Evolutionary conservation across 2,797 vertebrate species (phyloP).

Genomic region (Notoglanidium macrostoma): DNA sequence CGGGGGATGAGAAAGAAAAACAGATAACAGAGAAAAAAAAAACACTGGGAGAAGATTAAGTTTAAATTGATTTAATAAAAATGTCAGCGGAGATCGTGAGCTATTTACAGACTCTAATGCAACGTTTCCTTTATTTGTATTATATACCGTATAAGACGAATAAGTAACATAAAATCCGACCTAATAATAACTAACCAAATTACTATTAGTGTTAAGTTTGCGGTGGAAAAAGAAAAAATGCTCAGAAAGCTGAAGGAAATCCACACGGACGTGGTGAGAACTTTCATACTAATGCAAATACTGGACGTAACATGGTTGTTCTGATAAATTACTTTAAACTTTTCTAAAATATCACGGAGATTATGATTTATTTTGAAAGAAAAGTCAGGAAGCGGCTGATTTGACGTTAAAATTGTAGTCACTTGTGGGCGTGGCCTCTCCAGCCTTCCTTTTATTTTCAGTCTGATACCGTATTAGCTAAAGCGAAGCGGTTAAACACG

Average conservation of each 20-base stretch:
- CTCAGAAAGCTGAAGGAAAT: neutral
- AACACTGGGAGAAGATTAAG: constrained; percentile 59
- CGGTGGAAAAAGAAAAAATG: neutral
- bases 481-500: neutral
- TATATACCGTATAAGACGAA: neutral
- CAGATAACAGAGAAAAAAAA: constrained; percentile 57
- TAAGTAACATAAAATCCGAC: neutral
- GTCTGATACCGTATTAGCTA: neutral
- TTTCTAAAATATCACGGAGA: neutral
- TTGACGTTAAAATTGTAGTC: neutral
- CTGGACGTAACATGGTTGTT: neutral
- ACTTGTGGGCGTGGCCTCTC: neutral
- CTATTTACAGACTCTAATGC: neutral
- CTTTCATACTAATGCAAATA: too few relatives aligned
- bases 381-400: neutral
- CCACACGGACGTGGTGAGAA: too few relatives aligned
- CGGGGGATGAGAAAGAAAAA: constrained; percentile 65
- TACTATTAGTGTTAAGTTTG: neutral
- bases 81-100: constrained; percentile 36
- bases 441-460: neutral
- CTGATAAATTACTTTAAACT: neutral
- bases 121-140: too few relatives aligned
- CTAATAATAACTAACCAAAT: neutral
- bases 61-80: constrained; percentile 66
- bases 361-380: neutral